Conservation (phyloP, 2,888 invertebrate genomes). For the Hyppa rectilinea region DNA sequence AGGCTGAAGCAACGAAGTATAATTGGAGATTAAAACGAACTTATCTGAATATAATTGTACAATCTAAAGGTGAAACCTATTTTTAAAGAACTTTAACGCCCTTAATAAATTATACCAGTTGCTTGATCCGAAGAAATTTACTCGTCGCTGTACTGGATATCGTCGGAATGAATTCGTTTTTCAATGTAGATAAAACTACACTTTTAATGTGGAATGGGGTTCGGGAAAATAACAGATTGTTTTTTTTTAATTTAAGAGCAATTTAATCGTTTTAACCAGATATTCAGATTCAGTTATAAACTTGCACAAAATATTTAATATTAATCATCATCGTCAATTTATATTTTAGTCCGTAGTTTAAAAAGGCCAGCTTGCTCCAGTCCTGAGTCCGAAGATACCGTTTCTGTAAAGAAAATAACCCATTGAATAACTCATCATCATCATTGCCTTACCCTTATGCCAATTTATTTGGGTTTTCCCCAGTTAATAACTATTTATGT, state of each 20-base stretch:
- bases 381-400: constrained; percentile 41
- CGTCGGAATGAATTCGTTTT: too few relatives aligned
- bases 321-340: not conserved
- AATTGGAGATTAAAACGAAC: too few relatives aligned
- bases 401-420: constrained; percentile 27
- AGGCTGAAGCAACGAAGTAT: too few relatives aligned
- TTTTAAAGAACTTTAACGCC: too few relatives aligned
- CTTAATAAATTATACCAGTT: too few relatives aligned
- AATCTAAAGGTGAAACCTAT: too few relatives aligned
- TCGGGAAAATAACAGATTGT: not conserved
- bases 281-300: constrained; percentile 7
- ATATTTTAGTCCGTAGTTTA: constrained; percentile 38
- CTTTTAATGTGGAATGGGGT: not conserved
- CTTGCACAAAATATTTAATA: not conserved
- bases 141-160: too few relatives aligned
- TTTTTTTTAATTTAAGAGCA: not conserved
- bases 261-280: constrained; percentile 15
- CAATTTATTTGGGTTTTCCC: not conserved
- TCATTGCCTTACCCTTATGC: not conserved
- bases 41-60: too few relatives aligned
- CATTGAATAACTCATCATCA: not conserved
- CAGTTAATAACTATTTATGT: not conserved
- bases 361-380: constrained; percentile 66
- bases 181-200: too few relatives aligned
- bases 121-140: too few relatives aligned